Base-by-base conservation (phyloP, 2,888 invertebrate genomes). In the Oxystoma pomonae region DNA sequence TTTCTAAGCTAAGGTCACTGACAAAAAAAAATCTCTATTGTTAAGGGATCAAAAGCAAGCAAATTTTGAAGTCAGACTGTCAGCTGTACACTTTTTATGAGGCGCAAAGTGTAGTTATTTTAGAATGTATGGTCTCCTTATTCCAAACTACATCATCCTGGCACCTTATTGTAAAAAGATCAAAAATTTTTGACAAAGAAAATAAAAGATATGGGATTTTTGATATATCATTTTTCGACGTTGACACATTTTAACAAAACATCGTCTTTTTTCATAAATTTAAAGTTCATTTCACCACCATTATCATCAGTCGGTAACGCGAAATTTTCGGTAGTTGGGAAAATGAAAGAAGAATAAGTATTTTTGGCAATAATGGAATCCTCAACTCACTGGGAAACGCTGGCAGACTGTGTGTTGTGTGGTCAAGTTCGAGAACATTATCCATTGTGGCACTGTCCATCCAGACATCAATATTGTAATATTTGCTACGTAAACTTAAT, bases 391-490 rank as follows among this genome's bases (percentile, higher is more conserved):
- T 70, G 69, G 70, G 68, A 65, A 50, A 67, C 64, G 50, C 65
- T 68, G 64, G 68, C 63, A 59, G 70, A 67, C 62, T 79, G 79
- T 67, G 73, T 69, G 53, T 64, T 74, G 17, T 79, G 79, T 67
- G 71, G 73, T 61, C 67, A 35, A 12, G 75, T 74, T 22, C 76
- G 76, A 12, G 76, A 76, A 61, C 68, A 65, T 56, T 72, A 74
- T 21, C 77, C 77, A 2, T 60, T 78, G 16, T 78, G 74, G 63
- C 72, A 73, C 65, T 80, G 79, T 67, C 71, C 72, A 20, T 65
- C 73, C 63, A 74, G 75, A 52, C 78, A 79, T 65, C 72, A 73
- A 50, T 71, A 76, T 63, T 80, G 79, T 67, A 66, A 67, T 52
- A 67, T 69, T 21, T 80, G 79, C 70, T 77, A 73, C 65, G 66